Evolutionary conservation across 1,140 invertebrate genomes (phyloP).

Genomic region (Scaptodrosophila lebanonensis): DNA sequence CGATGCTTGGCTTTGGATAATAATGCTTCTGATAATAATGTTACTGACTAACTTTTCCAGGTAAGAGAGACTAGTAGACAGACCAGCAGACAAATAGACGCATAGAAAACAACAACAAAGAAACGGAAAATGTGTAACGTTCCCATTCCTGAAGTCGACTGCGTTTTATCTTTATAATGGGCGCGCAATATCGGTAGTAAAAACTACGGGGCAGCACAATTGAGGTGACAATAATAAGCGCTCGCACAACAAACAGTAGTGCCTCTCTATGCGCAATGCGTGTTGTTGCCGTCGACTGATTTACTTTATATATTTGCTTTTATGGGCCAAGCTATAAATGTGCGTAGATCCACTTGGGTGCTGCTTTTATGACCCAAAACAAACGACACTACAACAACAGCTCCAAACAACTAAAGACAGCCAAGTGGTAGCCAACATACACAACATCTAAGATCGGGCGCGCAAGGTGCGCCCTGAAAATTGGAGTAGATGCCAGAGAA

Average conservation of each 20-base stretch:
- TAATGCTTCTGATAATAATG: constrained; percentile 59
- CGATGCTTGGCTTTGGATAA: constrained; percentile 6
- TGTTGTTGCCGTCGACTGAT: constrained; percentile 19
- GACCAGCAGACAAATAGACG: constrained; percentile 33
- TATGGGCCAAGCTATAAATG: constrained; percentile 15
- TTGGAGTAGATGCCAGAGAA: background rate
- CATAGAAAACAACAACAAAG: constrained; percentile 24
- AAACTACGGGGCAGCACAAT: constrained; percentile 46
- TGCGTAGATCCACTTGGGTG: constrained; percentile 11
- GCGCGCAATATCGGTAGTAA: constrained; percentile 70
- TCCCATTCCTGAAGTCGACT: constrained; percentile 22
- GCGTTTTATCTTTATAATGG: constrained; percentile 65
- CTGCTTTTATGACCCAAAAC: constrained; percentile 56
- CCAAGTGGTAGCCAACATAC: too few relatives aligned
- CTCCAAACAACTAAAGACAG: too few relatives aligned
- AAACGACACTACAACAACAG: too few relatives aligned
- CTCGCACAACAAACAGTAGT: constrained; percentile 23
- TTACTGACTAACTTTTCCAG: constrained; percentile 72
- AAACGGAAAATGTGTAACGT: constrained; percentile 41
- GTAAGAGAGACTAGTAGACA: constrained; percentile 38
- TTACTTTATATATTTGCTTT: constrained; percentile 37
- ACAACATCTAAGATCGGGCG: constrained; percentile 39
- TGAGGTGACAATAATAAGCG: constrained; percentile 56
- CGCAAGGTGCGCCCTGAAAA: too few relatives aligned
- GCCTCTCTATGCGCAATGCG: constrained; percentile 32